phyloP scores from a whole-genome alignment of 2,113 vertebrate species.

The Myotis yumanensis region DNA sequence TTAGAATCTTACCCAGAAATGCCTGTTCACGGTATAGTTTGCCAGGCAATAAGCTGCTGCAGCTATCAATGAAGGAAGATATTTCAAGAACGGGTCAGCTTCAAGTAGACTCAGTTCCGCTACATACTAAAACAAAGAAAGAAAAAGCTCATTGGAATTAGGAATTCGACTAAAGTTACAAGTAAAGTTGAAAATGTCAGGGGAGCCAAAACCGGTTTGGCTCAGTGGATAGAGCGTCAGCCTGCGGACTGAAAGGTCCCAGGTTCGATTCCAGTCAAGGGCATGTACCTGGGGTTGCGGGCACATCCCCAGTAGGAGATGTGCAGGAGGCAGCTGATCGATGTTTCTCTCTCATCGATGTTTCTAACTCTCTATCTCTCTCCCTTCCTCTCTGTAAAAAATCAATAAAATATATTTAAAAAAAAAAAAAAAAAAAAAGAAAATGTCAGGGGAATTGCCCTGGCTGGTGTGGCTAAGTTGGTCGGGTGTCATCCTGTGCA shows the following conservation, averaged over 20 bases:
- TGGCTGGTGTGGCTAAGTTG: background rate
- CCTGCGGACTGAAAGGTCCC: no score
- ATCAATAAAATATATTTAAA: no score
- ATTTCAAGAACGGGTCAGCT: constrained; percentile 90
- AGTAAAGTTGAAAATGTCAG: background rate
- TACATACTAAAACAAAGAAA: constrained; percentile 87
- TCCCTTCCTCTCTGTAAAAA: no score
- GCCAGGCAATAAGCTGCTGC: constrained; percentile 94
- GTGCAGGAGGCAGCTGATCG: no score
- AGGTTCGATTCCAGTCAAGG: no score
- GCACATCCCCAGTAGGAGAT: no score
- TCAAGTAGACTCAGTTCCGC: constrained; percentile 94
- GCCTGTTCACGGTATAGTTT: constrained; percentile 89
- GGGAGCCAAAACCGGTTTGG: no score
- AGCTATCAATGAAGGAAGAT: constrained; percentile 90
- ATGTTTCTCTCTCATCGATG: no score
- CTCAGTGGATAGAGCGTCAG: no score
- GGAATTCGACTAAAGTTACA: background rate
- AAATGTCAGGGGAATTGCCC: background rate
- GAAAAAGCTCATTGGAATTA: constrained; percentile 3
- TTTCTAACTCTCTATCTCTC: no score
- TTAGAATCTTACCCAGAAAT: constrained; percentile 86
- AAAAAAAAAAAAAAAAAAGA: no score
- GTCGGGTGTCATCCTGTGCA: background rate
- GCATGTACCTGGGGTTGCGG: no score